Base-by-base conservation (phyloP, 1,140 invertebrate species). In the Drosophila truncata region DNA sequence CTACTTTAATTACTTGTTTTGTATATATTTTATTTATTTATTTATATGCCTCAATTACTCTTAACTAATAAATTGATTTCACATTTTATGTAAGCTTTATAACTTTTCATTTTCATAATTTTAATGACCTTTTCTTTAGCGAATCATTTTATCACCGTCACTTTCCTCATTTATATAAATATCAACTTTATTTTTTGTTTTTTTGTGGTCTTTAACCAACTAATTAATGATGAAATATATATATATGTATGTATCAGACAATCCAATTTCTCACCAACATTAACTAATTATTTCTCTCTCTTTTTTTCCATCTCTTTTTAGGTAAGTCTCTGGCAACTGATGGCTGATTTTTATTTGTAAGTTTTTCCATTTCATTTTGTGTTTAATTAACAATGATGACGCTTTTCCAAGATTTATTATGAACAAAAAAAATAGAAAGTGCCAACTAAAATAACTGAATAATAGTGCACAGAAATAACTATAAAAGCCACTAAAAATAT, bases 231-330 rank as follows among this genome's bases (percentile, higher is more conserved):
- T 80, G 31, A 57, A 72, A 60, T 47, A 72, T 54, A 47, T 27
- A 49, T 52, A 52, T 49, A 66, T 39, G 47, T 54, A 72, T 44
- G 47, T 54, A 72, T 44, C 47, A 29, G 13, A n/a, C 39, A 66
- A 44, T 46, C 63, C 31, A n/a, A 71, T 71, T 71, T 71, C 41
- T 46, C 67, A 29, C n/a, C 60, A 44, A 54, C 23, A 64, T 78
- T 69, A 31, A 78, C 63, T 76, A 76, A 82, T 73, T 61, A 64
- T 67, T 60, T 61, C 5, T 61, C 41, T 61, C 41, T 66, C 55
- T 85, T 62, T 78, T 62, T 78, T 62, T 13, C 5, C 52, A n/a
- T 86, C 29, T 87, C 66, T 18, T 88, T 86, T 87, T 72, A 86
- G 83, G 83, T 86, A 86, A 86, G 83, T 86, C 44, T 8, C 49